A percentile compares a stretch with the other conserved stretches of the same genome.
These are phyloP conservation scores for Orthonevra nobilis DNA, from an alignment of 2,888 invertebrate genomes.

Conservation along the genomic window DNA sequence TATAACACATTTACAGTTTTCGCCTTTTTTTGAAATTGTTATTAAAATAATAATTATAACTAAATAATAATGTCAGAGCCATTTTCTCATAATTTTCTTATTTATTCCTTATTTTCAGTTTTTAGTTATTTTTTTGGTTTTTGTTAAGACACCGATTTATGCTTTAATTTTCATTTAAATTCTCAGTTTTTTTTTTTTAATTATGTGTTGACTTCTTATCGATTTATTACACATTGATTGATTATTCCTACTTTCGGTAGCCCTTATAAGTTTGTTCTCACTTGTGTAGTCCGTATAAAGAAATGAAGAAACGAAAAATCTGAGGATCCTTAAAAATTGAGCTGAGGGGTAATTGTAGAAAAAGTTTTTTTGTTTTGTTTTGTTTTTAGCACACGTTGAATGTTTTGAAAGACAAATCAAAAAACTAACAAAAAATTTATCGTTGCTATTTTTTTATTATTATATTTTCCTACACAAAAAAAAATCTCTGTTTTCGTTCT, in stretches of 20 bases:
- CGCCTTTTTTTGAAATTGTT: slow-evolving; percentile 26
- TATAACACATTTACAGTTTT: slow-evolving; percentile 68
- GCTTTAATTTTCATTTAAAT: background rate
- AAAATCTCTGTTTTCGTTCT: too few relatives aligned
- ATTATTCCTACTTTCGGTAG: slow-evolving; percentile 7
- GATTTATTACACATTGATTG: slow-evolving; percentile 22
- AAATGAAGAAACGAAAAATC: background rate
- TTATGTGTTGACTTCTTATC: background rate
- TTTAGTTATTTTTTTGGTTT: background rate
- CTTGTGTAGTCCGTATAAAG: background rate
- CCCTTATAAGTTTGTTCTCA: background rate
- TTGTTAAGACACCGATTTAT: slow-evolving; percentile 6
- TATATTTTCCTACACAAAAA: background rate
- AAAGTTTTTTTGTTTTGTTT: slow-evolving; percentile 21
- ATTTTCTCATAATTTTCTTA: slow-evolving; percentile 54
- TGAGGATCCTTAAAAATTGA: background rate
- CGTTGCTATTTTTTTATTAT: slow-evolving; percentile 51
- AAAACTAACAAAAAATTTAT: slow-evolving; percentile 27
- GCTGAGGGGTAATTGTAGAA: slow-evolving; percentile 13
- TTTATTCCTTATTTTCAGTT: slow-evolving; percentile 1
- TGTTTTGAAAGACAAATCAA: slow-evolving; percentile 1
- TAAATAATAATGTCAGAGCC: slow-evolving; percentile 63
- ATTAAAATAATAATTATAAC: slow-evolving; percentile 54
- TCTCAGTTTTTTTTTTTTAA: background rate
- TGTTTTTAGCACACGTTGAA: slow-evolving; percentile 53